phyloP scores from a whole-genome alignment of 1,140 invertebrate genomes.

The Pristionchus pacificus region DNA sequence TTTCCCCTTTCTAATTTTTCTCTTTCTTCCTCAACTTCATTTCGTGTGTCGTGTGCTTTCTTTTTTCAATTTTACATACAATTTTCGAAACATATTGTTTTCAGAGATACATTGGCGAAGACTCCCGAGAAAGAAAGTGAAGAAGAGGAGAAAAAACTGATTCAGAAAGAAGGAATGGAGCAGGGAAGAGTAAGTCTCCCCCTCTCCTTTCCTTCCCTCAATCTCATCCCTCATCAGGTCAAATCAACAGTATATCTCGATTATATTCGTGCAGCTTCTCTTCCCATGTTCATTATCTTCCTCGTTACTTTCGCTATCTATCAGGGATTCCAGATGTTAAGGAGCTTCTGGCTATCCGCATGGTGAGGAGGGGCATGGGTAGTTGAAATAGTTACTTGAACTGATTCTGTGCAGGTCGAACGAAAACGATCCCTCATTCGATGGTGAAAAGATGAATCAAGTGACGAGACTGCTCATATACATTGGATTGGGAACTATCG shows the following conservation, averaged over 20 bases:
- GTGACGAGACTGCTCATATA: constrained; percentile 36
- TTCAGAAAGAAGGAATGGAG: constrained; percentile 36
- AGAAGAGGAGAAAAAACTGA: constrained; percentile 21
- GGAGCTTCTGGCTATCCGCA: constrained; percentile 43
- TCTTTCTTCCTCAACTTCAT: too few species aligned
- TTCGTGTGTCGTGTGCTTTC: too few species aligned
- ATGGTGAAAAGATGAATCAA: not conserved
- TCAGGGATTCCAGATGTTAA: constrained; percentile 24
- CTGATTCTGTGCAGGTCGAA: constrained; percentile 13
- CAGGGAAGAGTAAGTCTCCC: constrained; percentile 31
- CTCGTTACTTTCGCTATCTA: constrained; percentile 28
- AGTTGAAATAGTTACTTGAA: constrained; percentile 5
- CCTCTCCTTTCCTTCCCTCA: not conserved
- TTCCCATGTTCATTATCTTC: constrained; percentile 36
- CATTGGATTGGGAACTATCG: constrained; percentile 47
- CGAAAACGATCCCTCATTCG: not conserved
- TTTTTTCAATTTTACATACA: too few species aligned
- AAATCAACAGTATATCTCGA: constrained; percentile 38
- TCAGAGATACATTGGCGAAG: too few species aligned
- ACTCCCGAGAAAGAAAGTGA: too few species aligned
- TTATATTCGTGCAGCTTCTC: constrained; percentile 37
- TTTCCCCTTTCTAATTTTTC: too few species aligned
- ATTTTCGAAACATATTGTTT: too few species aligned
- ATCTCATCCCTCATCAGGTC: too few species aligned
- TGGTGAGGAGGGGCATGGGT: constrained; percentile 34